Conservation (phyloP, 2,113 vertebrate genomes). For the Tragelaphus buxtoni region DNA sequence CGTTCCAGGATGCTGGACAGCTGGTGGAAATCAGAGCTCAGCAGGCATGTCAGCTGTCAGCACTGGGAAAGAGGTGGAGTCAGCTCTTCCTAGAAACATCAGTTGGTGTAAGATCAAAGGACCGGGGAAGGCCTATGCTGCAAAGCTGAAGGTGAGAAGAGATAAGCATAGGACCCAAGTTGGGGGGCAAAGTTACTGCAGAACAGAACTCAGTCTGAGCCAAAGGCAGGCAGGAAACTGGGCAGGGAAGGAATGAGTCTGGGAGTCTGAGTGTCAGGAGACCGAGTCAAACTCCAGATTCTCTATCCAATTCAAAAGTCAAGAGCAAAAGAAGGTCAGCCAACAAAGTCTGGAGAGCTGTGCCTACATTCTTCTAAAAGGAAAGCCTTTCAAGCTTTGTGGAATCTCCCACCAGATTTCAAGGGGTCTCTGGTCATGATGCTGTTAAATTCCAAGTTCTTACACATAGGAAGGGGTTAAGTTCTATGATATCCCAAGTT, state of each 20-base stretch:
- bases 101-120: constrained; percentile 32
- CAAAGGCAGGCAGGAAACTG: not conserved
- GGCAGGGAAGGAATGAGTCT: not conserved
- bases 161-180: not conserved
- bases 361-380: not conserved
- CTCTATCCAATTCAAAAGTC: constrained; percentile 2
- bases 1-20: not conserved
- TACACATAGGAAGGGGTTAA: constrained; percentile 37
- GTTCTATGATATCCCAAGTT: not conserved
- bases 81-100: constrained; percentile 7
- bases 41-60: constrained; percentile 31
- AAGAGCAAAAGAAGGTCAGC: constrained; percentile 21
- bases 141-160: not conserved
- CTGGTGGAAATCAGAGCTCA: constrained; percentile 28
- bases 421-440: not conserved
- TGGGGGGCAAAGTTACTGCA: not conserved
- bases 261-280: not conserved
- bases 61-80: not conserved
- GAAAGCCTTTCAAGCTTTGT: not conserved
- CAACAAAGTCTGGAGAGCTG: not conserved
- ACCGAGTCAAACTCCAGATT: not conserved
- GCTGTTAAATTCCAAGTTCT: constrained; percentile 18
- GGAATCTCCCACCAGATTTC: not conserved
- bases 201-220: not conserved
- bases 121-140: not conserved